phyloP scores from a whole-genome alignment of 2,113 vertebrate genomes.

The Perca schrenkii region DNA sequence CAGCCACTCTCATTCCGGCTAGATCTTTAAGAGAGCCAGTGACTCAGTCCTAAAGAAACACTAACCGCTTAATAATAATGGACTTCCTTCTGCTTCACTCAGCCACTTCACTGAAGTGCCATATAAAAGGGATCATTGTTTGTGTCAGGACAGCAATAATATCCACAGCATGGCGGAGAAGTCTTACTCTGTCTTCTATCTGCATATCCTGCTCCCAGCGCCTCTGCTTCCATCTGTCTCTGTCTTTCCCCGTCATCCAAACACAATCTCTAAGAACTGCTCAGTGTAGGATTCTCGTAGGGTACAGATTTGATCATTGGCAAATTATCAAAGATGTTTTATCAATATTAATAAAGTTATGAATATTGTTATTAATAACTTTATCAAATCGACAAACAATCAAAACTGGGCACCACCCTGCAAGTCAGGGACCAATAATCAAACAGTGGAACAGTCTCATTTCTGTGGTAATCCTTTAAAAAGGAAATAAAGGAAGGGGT shows the following conservation, averaged over 20 bases:
- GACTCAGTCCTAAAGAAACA: conserved; percentile 54
- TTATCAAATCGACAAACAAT: too few relatives aligned
- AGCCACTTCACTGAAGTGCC: conserved; percentile 52
- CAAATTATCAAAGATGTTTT: too few relatives aligned
- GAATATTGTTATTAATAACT: too few relatives aligned
- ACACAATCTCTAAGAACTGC: conserved; percentile 41
- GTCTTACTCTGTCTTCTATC: conserved; percentile 53
- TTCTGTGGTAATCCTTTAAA: too few relatives aligned
- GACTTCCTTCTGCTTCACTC: conserved; percentile 64
- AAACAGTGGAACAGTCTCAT: too few relatives aligned
- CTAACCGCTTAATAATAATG: conserved; percentile 57
- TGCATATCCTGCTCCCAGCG: conserved; percentile 50
- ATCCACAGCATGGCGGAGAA: conserved; percentile 46
- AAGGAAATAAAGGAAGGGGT: too few relatives aligned
- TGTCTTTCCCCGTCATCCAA: conserved; percentile 34
- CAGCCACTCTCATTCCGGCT: conserved; percentile 36
- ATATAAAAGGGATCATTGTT: conserved; percentile 62
- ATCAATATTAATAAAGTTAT: too few relatives aligned
- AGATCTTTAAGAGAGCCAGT: conserved; percentile 44
- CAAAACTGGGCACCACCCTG: too few relatives aligned
- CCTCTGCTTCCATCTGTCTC: conserved; percentile 53
- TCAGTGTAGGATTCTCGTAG: too few relatives aligned
- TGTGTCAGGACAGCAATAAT: conserved; percentile 58
- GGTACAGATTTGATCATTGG: too few relatives aligned
- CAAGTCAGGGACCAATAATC: too few relatives aligned